Evolutionary conservation across 2,113 vertebrate species (phyloP), one percentile per base, ranked within the genome.

Genomic region (Raja brachyura): DNA sequence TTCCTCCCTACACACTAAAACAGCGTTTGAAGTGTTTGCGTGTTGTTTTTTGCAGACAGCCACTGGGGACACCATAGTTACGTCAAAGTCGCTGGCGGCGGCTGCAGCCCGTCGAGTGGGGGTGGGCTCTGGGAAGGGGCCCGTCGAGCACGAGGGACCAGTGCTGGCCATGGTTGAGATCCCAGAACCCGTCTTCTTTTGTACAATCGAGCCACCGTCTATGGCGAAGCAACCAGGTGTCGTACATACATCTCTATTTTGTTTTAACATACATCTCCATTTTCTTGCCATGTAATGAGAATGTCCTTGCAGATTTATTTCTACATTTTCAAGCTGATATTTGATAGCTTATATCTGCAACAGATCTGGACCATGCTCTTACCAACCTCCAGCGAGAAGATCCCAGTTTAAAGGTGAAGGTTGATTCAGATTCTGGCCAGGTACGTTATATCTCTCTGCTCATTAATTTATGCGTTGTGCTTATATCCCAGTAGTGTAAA

Each of bases 101-200:
- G 98, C 97, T 0, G 97, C 96, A 5, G 96, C 96, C 56, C 95
- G 93, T 1, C 94, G 94, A 90, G 97, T 97, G 1, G 94, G 95
- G 54, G 94, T 88, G 3, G 95, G 95, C 10, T 94, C 94, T 93
- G 94, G 39, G 66, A 93, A 93, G 18, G 94, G 94, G 61, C 48
- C 28, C 6, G 59, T 7, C 79, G 96, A 96, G 0, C 2, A 63
- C 0, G 95, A 95, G 90, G 96, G 93, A 74, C 96, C 98, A 93
- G 93, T 98, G 10, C 95, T 99, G 61, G 98, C 98, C 0, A 98
- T 98, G 0, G 98, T 99, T 93, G 98, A 99, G 94, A 94, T 99
- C 78, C 98, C 98, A n/a, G 98, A 99, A 11, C 98, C 99, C 0
- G 99, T 99, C 76, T 99, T 99, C 96, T 99, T 99, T 95, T 99